Conservation (phyloP, 2,113 vertebrate species). For the Notothenia coriiceps region DNA sequence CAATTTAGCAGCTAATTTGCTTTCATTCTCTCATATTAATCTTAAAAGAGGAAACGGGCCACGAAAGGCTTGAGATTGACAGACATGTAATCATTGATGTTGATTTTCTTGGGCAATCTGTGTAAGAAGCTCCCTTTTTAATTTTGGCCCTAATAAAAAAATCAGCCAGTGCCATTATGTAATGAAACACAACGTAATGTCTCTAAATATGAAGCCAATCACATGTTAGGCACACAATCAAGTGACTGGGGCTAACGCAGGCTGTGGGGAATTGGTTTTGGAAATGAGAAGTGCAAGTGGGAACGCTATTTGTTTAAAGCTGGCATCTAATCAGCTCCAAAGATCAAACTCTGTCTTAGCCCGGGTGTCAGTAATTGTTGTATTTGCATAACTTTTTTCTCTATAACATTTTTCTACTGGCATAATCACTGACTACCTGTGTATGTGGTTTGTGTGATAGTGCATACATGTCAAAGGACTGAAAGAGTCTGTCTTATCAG, state of each 20-base stretch:
- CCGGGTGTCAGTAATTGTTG: slow-evolving; percentile 70
- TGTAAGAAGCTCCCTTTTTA: slow-evolving; percentile 73
- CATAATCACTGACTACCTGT: slow-evolving; percentile 58
- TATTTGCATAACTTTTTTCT: slow-evolving; percentile 74
- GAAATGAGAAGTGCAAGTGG: slow-evolving; percentile 73
- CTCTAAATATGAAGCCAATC: slow-evolving; percentile 77
- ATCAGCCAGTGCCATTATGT: slow-evolving; percentile 73
- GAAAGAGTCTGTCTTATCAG: slow-evolving; percentile 67
- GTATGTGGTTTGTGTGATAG: slow-evolving; percentile 36
- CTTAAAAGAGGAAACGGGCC: slow-evolving; percentile 81
- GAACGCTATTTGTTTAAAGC: slow-evolving; percentile 51
- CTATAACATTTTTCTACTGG: slow-evolving; percentile 43
- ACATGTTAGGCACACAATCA: slow-evolving; percentile 71
- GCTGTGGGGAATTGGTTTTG: slow-evolving; percentile 70
- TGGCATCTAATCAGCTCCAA: slow-evolving; percentile 71
- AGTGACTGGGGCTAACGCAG: slow-evolving; percentile 46
- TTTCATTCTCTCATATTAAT: slow-evolving; percentile 81
- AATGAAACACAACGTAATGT: slow-evolving; percentile 79
- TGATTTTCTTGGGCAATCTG: slow-evolving; percentile 57
- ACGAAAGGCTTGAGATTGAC: slow-evolving; percentile 78
- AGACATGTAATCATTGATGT: slow-evolving; percentile 76
- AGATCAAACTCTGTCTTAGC: slow-evolving; percentile 71
- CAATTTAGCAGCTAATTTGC: slow-evolving; percentile 84
- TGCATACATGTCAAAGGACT: slow-evolving; percentile 57
- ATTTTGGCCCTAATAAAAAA: slow-evolving; percentile 80